Evolutionary conservation across 2,797 vertebrate species (phyloP).

Genomic region (Tarsius wallacei): DNA sequence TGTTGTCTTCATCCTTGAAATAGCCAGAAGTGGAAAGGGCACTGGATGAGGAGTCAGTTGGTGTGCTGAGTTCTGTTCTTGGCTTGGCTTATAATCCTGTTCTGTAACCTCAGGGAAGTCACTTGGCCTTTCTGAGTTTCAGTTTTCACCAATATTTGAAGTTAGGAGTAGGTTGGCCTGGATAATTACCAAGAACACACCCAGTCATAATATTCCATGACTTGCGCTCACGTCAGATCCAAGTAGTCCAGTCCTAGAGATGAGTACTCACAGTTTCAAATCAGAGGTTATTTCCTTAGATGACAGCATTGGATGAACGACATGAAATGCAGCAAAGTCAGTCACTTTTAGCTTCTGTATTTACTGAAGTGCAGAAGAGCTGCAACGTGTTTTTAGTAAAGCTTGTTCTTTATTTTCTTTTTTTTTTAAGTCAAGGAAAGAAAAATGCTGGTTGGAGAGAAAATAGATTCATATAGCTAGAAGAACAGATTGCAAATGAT

Average conservation of each 20-base stretch:
- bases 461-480: conserved; percentile 81
- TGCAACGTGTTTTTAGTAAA: conserved; percentile 74
- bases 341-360: conserved; percentile 63
- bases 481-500: conserved; percentile 84
- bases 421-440: conserved; percentile 80
- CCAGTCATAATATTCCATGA: background rate
- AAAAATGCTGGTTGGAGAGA: conserved; percentile 78
- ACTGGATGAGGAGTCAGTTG: background rate
- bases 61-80: background rate
- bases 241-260: background rate
- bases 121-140: conserved; percentile 43
- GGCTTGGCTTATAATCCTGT: background rate
- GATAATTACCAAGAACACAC: conserved; percentile 30
- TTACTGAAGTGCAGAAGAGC: conserved; percentile 69
- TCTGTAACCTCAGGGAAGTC: background rate
- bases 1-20: background rate
- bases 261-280: conserved; percentile 46
- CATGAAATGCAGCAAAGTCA: conserved; percentile 5
- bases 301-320: conserved; percentile 21
- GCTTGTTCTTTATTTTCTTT: conserved; percentile 67
- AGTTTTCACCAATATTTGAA: background rate
- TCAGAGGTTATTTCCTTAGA: conserved; percentile 50
- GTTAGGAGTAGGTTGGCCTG: background rate
- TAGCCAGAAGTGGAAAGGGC: background rate
- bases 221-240: background rate